Evolutionary conservation across 92 coral and sea anemone species (phyloP), one percentile per base, ranked within the genome.

Genomic region (Pocillopora meandrina): DNA sequence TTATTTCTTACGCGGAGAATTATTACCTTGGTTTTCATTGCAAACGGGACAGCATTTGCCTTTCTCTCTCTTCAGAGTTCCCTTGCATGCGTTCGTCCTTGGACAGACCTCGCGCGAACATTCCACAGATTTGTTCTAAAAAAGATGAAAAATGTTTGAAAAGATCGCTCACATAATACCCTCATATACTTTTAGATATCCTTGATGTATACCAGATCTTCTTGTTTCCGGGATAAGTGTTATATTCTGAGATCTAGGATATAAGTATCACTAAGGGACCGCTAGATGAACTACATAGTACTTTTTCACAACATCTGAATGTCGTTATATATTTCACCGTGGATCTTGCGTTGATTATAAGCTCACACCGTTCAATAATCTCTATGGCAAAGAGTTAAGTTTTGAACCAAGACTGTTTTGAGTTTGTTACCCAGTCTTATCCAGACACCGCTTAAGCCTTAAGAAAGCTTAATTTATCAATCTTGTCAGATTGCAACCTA

Each of bases 41-140:
- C 95, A 92, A 52, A 82, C 87, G 6, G 87, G 83, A 34, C 95
- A 92, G 26, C 95, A 92, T 31, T 83, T 36, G 11, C 90, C 90
- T 9, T 57, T 65, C 57, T 63, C 67, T 61, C 23, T 76, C 13
- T 72, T 74, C 17, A 86, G 31, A 11, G 57, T 65, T 57, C 90
- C 90, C 10, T 36, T 19, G 64, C 95, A 92, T 12, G 61, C 5
- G 4, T 76, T 65, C 36, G 73, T 82, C 66, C 79, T 42, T 10
- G 90, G 95, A 65, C 95, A 92, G 8, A 2, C 56, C 23, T 81
- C 77, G 15, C 71, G 79, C 26, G 80, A 21, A 64, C 95, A 92
- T 20, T 35, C 72, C 76, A 89, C 92, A 2, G 77, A 62, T 12
- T 83, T 83, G 67, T 87, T 88, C 95, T 92, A 72, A 10, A 61